Conservation (phyloP, 2,888 invertebrate genomes). For the Nemurella pictetii region DNA sequence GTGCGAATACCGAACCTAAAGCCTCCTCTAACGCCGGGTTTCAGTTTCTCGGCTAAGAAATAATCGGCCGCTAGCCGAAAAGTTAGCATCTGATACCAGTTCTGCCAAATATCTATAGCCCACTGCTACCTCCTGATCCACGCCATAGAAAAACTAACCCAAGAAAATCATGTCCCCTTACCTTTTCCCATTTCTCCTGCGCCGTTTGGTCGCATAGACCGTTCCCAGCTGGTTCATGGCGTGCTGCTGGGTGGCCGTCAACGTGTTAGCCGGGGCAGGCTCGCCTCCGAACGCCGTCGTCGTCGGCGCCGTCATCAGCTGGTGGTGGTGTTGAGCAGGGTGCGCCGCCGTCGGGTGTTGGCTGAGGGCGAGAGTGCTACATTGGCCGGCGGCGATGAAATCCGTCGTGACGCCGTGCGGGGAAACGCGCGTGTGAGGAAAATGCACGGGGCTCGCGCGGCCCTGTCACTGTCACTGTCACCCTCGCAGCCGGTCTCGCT, state of each 20-base stretch:
- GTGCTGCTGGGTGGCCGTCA: constrained; percentile 34
- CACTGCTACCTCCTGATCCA: too few relatives aligned
- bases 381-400: constrained; percentile 38
- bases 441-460: constrained; percentile 13
- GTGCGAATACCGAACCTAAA: too few relatives aligned
- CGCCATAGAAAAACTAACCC: too few relatives aligned
- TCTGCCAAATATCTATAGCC: too few relatives aligned
- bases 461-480: constrained; percentile 17
- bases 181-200: constrained; percentile 96
- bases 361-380: constrained; percentile 34
- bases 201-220: constrained; percentile 94
- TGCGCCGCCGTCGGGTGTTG: constrained; percentile 20
- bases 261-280: constrained; percentile 11
- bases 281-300: constrained; percentile 23
- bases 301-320: constrained; percentile 34
- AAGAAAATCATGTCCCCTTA: constrained; percentile 53
- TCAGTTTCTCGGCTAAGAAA: too few relatives aligned
- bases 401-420: constrained; percentile 33
- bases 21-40: too few relatives aligned
- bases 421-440: constrained; percentile 13
- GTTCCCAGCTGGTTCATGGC: constrained; percentile 88
- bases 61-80: too few relatives aligned
- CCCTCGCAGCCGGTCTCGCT: constrained; percentile 20
- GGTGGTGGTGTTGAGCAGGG: constrained; percentile 29
- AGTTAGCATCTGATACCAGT: too few relatives aligned